Conservation (phyloP, 2,797 vertebrate genomes). For the Lutjanus argentimaculatus region DNA sequence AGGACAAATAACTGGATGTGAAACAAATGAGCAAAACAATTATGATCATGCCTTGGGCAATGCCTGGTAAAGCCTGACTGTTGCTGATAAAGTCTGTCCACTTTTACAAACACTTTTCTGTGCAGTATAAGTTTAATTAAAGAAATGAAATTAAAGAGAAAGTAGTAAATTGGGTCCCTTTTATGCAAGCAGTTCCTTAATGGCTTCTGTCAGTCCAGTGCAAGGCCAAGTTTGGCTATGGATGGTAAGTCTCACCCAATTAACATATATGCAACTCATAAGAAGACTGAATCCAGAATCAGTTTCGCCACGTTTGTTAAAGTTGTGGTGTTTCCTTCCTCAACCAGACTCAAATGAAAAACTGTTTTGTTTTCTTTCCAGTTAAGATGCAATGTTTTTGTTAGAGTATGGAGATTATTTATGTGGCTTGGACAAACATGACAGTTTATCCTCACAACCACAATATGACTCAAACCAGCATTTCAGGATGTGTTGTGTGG, state of each 20-base stretch:
- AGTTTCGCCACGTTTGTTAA: slow-evolving; percentile 6
- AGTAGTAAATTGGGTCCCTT: neutral
- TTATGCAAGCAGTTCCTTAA: neutral
- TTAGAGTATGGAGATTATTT: neutral
- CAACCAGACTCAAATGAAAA: neutral
- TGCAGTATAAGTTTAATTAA: neutral
- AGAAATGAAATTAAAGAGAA: too few relatives aligned
- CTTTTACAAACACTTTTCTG: neutral
- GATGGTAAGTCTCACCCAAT: neutral
- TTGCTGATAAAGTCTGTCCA: neutral
- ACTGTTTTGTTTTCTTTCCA: neutral
- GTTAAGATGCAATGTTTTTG: slow-evolving; percentile 1
- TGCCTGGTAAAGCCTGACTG: slow-evolving; percentile 3
- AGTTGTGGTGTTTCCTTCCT: neutral
- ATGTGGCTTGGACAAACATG: neutral
- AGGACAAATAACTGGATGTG: neutral
- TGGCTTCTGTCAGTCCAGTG: neutral
- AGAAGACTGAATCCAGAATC: neutral
- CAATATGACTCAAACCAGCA: neutral
- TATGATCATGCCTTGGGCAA: too few relatives aligned
- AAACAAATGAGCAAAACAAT: neutral
- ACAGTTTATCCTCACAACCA: slow-evolving; percentile 2
- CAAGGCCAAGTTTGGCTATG: neutral
- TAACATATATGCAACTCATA: neutral
- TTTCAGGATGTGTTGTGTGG: neutral